These are phyloP conservation scores for Peromyscus maniculatus DNA, from an alignment of 2,113 vertebrate genomes.

Conservation along the genomic window DNA sequence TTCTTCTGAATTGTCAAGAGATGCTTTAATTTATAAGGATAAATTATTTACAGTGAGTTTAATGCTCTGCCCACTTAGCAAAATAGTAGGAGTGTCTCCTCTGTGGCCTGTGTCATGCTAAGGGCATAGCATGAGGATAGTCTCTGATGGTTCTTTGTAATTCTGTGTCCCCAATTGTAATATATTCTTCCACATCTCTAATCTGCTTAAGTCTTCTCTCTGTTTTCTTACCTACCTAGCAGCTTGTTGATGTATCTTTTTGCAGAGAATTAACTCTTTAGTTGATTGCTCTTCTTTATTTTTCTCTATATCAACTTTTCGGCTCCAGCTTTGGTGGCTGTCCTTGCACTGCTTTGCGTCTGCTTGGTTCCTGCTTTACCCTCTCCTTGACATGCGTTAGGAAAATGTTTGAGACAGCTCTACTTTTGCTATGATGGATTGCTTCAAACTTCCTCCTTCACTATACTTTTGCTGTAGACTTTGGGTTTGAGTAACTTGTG, in stretches of 20 bases:
- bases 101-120: neutral
- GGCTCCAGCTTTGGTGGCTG: neutral
- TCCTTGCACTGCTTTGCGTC: neutral
- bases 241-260: too few relatives aligned
- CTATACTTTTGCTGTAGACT: neutral
- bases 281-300: neutral
- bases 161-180: neutral
- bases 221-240: neutral
- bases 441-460: neutral
- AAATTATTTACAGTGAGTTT: neutral
- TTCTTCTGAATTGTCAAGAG: neutral
- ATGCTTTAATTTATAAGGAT: neutral
- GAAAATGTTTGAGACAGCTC: neutral
- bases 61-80: neutral
- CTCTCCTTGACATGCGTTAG: neutral
- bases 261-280: neutral
- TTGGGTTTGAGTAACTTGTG: neutral
- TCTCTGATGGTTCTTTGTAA: neutral
- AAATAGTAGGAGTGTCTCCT: neutral
- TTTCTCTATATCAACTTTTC: neutral
- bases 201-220: neutral
- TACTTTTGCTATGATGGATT: neutral
- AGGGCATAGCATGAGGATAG: neutral
- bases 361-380: neutral
- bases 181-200: neutral